Evolutionary conservation across 2,888 invertebrate species (phyloP).

Genomic region (Nephrotoma flavescens): DNA sequence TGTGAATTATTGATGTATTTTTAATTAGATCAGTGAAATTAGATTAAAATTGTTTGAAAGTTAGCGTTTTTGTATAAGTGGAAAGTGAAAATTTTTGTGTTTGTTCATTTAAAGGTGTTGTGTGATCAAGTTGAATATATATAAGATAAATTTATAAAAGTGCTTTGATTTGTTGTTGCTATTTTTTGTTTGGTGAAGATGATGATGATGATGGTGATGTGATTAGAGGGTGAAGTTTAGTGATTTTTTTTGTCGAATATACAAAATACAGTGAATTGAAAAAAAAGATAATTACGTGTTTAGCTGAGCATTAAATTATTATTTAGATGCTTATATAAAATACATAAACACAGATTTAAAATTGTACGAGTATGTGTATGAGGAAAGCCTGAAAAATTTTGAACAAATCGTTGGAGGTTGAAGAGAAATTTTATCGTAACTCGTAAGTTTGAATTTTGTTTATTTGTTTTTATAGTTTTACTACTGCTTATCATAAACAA

Average conservation of each 20-base stretch:
- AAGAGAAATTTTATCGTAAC: too few relatives aligned
- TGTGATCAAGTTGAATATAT: background rate
- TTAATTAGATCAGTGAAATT: background rate
- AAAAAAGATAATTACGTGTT: background rate
- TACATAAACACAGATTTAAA: too few relatives aligned
- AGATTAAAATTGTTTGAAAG: background rate
- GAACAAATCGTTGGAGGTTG: too few relatives aligned
- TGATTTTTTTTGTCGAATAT: background rate
- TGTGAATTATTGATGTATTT: background rate
- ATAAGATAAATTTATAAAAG: background rate
- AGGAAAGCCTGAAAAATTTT: too few relatives aligned
- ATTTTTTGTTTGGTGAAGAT: background rate
- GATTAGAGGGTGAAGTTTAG: background rate
- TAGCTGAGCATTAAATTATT: background rate
- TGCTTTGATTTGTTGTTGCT: background rate
- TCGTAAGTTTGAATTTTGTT: too few relatives aligned
- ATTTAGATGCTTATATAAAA: too few relatives aligned
- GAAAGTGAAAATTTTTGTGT: background rate
- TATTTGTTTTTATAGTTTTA: too few relatives aligned
- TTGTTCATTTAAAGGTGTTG: background rate
- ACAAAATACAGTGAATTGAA: background rate
- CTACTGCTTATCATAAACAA: too few relatives aligned
- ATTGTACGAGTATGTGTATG: too few relatives aligned
- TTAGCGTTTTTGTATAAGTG: too few relatives aligned
- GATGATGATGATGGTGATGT: background rate